phyloP scores from a whole-genome alignment of 1,140 invertebrate species.

The Aphidius ervi region DNA sequence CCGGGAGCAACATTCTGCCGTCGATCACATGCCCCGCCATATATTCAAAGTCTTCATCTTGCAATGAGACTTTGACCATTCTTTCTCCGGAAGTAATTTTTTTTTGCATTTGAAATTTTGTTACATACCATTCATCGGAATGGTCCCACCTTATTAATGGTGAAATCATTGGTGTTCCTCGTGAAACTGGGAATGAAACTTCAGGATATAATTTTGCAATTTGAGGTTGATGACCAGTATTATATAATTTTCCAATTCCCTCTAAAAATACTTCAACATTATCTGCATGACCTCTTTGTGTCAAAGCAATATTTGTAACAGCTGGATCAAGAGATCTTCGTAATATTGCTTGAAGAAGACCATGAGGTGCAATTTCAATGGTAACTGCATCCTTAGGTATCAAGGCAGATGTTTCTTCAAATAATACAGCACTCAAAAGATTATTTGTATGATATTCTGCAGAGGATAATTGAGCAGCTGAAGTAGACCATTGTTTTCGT shows the following conservation, averaged over 20 bases:
- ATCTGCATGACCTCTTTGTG: conserved; percentile 69
- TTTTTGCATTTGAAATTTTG: conserved; percentile 57
- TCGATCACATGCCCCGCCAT: conserved; percentile 85
- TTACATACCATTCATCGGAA: conserved; percentile 69
- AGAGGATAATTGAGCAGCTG: conserved; percentile 67
- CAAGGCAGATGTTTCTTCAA: conserved; percentile 74
- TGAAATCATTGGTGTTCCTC: conserved; percentile 68
- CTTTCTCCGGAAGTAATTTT: conserved; percentile 64
- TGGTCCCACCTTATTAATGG: conserved; percentile 86
- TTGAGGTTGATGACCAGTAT: conserved; percentile 61
- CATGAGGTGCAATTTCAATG: conserved; percentile 82
- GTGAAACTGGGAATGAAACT: conserved; percentile 66
- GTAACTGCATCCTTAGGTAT: conserved; percentile 77
- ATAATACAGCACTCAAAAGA: conserved; percentile 76
- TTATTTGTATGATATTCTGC: conserved; percentile 94
- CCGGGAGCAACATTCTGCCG: conserved; percentile 81
- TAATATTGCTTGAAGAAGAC: conserved; percentile 65
- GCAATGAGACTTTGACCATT: conserved; percentile 58
- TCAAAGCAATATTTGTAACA: conserved; percentile 72
- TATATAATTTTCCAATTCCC: conserved; percentile 69
- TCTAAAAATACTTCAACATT: conserved; percentile 69
- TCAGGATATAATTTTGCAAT: conserved; percentile 60
- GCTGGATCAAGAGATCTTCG: conserved; percentile 56
- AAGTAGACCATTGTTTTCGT: conserved; percentile 69
- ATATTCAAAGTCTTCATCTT: conserved; percentile 69